phyloP scores from a whole-genome alignment of 2,113 vertebrate genomes.

The Pangasianodon gigas region DNA sequence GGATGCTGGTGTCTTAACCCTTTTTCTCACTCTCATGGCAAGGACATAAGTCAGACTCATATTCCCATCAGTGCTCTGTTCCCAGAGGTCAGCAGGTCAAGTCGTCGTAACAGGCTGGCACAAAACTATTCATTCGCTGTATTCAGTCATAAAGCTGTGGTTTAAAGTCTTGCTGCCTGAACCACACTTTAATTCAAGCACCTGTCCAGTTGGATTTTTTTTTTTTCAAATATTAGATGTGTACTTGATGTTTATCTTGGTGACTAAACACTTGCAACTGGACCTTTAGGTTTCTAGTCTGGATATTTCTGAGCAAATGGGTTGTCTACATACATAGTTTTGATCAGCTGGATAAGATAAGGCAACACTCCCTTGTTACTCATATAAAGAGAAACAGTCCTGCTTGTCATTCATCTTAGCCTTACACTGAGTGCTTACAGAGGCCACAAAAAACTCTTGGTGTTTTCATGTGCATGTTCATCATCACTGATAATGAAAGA shows the following conservation, averaged over 20 bases:
- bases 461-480: constrained; percentile 10
- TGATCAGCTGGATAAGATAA: not conserved
- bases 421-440: not conserved
- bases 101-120: constrained; percentile 26
- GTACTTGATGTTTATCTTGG: not conserved
- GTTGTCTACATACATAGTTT: not conserved
- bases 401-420: not conserved
- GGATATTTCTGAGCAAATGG: not conserved
- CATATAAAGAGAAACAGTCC: not conserved
- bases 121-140: constrained; percentile 8
- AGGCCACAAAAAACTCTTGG: not conserved
- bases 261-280: not conserved
- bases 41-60: constrained; percentile 35
- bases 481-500: constrained; percentile 48
- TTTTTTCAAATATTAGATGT: not conserved
- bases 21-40: constrained; percentile 7
- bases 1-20: constrained; percentile 9
- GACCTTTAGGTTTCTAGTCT: not conserved
- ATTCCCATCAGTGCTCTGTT: constrained; percentile 41
- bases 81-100: constrained; percentile 35
- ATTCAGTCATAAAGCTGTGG: constrained; percentile 5
- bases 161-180: not conserved
- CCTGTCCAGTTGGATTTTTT: not conserved
- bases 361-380: not conserved
- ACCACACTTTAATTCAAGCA: not conserved